Conservation (phyloP, 35 echinoderm and acorn worm genomes). For the Ophioderma brevispina region DNA sequence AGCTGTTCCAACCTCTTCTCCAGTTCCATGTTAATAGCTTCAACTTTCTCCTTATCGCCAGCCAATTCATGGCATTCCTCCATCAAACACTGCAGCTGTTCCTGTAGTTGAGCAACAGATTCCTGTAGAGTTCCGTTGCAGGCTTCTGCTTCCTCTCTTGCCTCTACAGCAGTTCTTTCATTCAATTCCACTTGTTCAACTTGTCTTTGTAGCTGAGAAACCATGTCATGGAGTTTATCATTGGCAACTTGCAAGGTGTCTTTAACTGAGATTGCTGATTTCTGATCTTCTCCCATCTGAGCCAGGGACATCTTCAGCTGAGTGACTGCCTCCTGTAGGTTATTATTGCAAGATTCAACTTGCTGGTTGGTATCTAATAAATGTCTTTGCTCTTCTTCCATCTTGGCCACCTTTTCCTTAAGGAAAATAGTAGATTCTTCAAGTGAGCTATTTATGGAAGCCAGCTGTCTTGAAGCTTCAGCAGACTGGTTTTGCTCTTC, state of each 20-base stretch:
- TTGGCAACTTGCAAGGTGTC: not conserved
- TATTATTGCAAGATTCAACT: not conserved
- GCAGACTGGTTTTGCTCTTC: not conserved
- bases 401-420: not conserved
- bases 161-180: not conserved
- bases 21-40: conserved; percentile 28
- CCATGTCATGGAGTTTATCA: not conserved
- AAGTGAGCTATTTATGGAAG: not conserved
- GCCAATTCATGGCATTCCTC: not conserved
- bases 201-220: not conserved
- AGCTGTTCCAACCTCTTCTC: conserved; percentile 19
- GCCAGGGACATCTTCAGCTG: not conserved
- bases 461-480: not conserved
- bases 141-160: not conserved
- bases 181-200: conserved; percentile 3
- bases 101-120: not conserved
- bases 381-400: not conserved
- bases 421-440: not conserved
- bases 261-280: not conserved
- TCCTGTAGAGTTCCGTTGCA: not conserved
- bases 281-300: not conserved
- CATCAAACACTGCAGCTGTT: conserved; percentile 6
- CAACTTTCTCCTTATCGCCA: conserved; percentile 7
- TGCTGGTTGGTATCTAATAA: not conserved
- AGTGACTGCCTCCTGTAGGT: not conserved